Base-by-base conservation (phyloP, 2,113 vertebrate species). In the Butorides virescens region DNA sequence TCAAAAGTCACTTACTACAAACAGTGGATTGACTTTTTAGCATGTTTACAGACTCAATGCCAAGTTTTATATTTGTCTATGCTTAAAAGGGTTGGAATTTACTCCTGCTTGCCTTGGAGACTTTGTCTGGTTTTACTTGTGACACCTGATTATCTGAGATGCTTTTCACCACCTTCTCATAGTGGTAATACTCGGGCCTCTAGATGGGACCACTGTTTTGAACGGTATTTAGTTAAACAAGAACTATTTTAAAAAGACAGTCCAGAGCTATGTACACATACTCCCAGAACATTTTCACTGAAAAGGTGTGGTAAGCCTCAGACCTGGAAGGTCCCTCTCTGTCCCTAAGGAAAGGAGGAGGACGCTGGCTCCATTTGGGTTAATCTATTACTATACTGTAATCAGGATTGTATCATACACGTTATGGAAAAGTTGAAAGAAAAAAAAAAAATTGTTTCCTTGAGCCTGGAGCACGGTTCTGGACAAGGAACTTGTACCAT, bases 131-230 rank as follows among this genome's bases (percentile, higher is more conserved):
- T 94, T 97, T 95, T 66, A 92, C 88, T 80, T 90, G 53, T 76
- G 65, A 91, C 91, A 95, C 77, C 80, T 62, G 56, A 90, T 95
- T 96, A 96, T 92, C 92, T 95, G 84, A 95, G 93, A 89, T 91
- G 89, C 87, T 97, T 97, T 97, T 97, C 95, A 88, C 78, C 95
- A 86, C 96, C 77, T 92, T 87, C 77, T 78, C 62, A 29, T 10
- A 53, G 73, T 17, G 46, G 50, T 46, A 93, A 58, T 74, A 78
- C 27, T 70, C 59, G 76, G 55, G 55, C 89, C 70, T 89, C 71
- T 66, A 75, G 58, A 72, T 25, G 20, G 59, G 75, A 86, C 36
- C 70, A 50, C 46, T 85, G 1, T 42, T 91, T 95, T 79, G 74
- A 56, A 78, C 66, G 49, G 56, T 36, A 72, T 81, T 89, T 68